phyloP scores from a whole-genome alignment of 2,797 vertebrate species.

The Diglossa cyanea region DNA sequence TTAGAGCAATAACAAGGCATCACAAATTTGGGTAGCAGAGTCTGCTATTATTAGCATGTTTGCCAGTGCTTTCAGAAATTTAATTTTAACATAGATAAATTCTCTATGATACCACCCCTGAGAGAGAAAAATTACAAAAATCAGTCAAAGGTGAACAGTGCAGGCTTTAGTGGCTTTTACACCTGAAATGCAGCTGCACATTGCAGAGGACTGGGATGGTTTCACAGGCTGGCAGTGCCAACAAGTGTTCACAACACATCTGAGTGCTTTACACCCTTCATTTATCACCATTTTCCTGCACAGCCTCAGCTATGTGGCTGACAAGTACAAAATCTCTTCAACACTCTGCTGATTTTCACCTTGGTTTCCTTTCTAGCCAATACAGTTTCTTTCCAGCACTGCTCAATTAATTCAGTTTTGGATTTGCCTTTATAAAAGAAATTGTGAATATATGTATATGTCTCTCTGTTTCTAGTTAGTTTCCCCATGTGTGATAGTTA shows the following conservation, averaged over 20 bases:
- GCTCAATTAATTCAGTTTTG: constrained; percentile 13
- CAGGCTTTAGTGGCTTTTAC: neutral
- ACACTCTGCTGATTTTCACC: neutral
- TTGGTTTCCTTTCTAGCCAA: neutral
- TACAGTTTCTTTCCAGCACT: neutral
- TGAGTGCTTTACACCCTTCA: neutral
- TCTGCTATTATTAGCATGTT: neutral
- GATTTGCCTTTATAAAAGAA: constrained; percentile 3
- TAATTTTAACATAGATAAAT: neutral
- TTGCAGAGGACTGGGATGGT: neutral
- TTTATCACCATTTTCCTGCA: constrained; percentile 11
- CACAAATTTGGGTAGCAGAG: neutral
- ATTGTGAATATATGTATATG: neutral
- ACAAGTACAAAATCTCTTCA: neutral
- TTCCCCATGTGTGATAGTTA: constrained; percentile 7
- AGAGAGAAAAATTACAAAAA: neutral
- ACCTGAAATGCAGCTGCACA: neutral
- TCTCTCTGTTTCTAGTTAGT: neutral
- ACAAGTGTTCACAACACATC: neutral
- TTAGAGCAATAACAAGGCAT: neutral
- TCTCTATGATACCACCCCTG: neutral
- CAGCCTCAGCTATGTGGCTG: neutral
- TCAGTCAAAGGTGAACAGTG: neutral
- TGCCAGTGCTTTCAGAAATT: neutral
- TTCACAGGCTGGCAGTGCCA: neutral